Percentiles rank a stretch among this genome's conserved stretches.
These are phyloP conservation scores for Synergus japonicus DNA, from an alignment of 2,888 invertebrate species.

Conservation along the genomic window DNA sequence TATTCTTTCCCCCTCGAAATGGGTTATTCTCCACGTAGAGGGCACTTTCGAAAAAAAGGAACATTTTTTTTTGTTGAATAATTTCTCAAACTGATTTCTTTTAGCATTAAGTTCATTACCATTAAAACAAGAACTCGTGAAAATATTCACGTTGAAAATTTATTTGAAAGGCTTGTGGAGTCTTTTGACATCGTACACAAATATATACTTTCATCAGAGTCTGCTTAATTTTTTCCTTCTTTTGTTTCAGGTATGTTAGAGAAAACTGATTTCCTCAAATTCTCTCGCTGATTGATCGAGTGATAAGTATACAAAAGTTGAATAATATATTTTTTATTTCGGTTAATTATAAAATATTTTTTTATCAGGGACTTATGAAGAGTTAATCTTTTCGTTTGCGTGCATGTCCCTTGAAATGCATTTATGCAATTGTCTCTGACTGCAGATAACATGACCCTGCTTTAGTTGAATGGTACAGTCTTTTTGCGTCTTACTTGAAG, in stretches of 20 bases:
- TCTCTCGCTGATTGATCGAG: not conserved
- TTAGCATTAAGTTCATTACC: too few relatives aligned
- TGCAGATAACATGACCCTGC: constrained; percentile 69
- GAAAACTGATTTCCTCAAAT: constrained; percentile 1
- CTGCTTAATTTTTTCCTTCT: constrained; percentile 44
- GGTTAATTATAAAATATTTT: not conserved
- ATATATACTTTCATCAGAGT: constrained; percentile 34
- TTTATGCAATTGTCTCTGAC: constrained; percentile 64
- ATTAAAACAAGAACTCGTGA: too few relatives aligned
- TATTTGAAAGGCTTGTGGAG: too few relatives aligned
- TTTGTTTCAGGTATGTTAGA: constrained; percentile 50
- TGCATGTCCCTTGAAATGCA: constrained; percentile 60
- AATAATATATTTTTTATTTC: not conserved
- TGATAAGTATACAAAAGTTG: not conserved
- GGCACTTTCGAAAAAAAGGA: too few relatives aligned
- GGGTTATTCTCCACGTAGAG: constrained; percentile 3
- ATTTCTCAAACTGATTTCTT: too few relatives aligned
- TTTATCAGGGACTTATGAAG: not conserved
- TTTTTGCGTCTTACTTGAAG: constrained; percentile 63
- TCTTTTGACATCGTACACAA: not conserved
- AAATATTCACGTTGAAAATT: too few relatives aligned
- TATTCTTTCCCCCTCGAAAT: not conserved
- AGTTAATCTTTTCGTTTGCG: too few relatives aligned
- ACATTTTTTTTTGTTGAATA: too few relatives aligned
- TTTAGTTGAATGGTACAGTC: constrained; percentile 61